These are phyloP conservation scores for Sycon ciliatum DNA, from an alignment of 37 sponge, comb jelly and placozoan species.

Conservation along the genomic window DNA sequence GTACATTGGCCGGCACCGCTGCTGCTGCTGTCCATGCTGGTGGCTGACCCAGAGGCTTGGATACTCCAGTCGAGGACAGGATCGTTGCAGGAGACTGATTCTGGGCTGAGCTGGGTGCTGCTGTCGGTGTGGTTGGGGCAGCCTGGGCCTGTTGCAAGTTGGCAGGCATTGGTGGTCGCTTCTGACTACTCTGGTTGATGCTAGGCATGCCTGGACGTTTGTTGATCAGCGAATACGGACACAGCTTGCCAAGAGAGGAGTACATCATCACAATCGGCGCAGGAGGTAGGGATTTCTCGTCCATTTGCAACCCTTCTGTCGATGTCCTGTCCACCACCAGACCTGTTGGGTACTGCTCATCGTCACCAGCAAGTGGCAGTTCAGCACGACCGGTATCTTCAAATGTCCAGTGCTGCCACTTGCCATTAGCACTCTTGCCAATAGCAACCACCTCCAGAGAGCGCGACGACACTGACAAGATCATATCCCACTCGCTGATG, in stretches of 20 bases:
- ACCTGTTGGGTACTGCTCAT: constrained; percentile 41
- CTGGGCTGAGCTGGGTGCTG: too few species aligned
- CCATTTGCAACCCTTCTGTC: constrained; percentile 16
- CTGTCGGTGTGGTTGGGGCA: too few species aligned
- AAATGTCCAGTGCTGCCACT: constrained; percentile 52
- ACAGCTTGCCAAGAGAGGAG: constrained; percentile 50
- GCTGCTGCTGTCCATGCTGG: too few species aligned
- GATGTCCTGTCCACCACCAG: constrained; percentile 55
- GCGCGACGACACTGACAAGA: not conserved
- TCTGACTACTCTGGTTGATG: too few species aligned
- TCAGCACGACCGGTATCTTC: constrained; percentile 63
- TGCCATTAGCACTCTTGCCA: not conserved
- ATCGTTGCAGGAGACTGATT: too few species aligned
- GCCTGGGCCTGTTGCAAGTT: too few species aligned
- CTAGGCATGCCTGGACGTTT: too few species aligned
- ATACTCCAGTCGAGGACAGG: too few species aligned
- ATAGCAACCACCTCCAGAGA: too few species aligned
- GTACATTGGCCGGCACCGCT: too few species aligned
- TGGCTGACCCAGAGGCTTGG: too few species aligned
- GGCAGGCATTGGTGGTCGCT: too few species aligned
- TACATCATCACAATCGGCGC: constrained; percentile 49
- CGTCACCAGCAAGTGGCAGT: constrained; percentile 38
- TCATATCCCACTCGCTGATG: constrained; percentile 28
- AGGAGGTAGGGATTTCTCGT: constrained; percentile 42
- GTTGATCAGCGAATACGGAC: constrained; percentile 45